These are phyloP conservation scores for Lepidochrysops patricia DNA, from an alignment of 2,888 invertebrate genomes.

Conservation along the genomic window DNA sequence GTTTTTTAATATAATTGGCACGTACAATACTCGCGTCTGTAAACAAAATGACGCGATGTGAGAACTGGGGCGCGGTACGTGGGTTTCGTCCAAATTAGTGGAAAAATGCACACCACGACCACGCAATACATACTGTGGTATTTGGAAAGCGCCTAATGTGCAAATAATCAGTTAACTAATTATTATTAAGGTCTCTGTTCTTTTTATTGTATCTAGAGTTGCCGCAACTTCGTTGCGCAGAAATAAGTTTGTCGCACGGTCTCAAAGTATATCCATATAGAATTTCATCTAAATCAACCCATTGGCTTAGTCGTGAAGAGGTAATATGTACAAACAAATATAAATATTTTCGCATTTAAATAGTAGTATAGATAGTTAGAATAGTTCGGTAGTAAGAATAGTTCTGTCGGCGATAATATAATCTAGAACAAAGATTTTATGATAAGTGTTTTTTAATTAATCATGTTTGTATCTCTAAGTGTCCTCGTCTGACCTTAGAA, in stretches of 20 bases:
- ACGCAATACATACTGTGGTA: background rate
- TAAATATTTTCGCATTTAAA: no score
- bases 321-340: no score
- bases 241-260: no score
- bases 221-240: no score
- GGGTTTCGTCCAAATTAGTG: constrained; percentile 23
- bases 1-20: constrained; percentile 12
- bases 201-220: no score
- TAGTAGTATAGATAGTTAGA: no score
- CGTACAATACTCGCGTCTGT: constrained; percentile 7
- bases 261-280: no score
- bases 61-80: constrained; percentile 24
- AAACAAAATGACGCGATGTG: constrained; percentile 17
- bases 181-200: no score
- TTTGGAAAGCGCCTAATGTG: constrained; percentile 3
- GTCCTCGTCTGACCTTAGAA: background rate
- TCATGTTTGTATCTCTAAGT: background rate
- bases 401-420: no score
- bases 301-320: no score
- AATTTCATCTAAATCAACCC: no score
- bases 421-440: background rate
- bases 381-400: no score
- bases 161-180: background rate
- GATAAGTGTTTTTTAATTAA: background rate
- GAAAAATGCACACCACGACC: constrained; percentile 8